These are phyloP conservation scores for Vicugna pacos DNA, from an alignment of 2,113 vertebrate species.

Conservation along the genomic window DNA sequence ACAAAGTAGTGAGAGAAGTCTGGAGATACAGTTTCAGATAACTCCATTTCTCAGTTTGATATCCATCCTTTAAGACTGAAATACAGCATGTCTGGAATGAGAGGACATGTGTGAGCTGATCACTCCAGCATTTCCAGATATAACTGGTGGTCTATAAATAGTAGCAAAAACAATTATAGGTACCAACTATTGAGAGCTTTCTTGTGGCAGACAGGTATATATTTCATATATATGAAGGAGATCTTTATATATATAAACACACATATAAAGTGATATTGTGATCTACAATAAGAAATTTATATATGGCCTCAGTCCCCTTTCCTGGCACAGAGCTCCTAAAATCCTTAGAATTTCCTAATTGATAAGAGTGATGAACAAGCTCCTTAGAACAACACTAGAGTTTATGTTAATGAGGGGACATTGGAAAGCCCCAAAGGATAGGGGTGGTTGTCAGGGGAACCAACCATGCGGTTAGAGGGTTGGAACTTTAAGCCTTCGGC, in stretches of 20 bases:
- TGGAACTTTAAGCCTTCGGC: not conserved
- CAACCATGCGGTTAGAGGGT: not conserved
- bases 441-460: not conserved
- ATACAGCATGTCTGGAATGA: not conserved
- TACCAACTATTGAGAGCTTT: not conserved
- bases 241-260: not conserved
- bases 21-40: not conserved
- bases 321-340: not conserved
- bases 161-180: constrained; percentile 32
- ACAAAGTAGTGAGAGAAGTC: not conserved
- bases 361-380: not conserved
- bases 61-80: constrained; percentile 7
- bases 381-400: not conserved
- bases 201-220: not conserved
- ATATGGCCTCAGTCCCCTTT: not conserved
- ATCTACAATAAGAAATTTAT: constrained; percentile 24
- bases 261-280: not conserved
- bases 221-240: not conserved
- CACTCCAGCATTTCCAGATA: not conserved
- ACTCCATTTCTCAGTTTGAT: not conserved
- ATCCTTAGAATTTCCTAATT: not conserved
- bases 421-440: not conserved
- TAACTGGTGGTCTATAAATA: not conserved
- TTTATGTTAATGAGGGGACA: not conserved
- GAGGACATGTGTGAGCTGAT: not conserved